Conservation (phyloP, 2,113 vertebrate species). For the Centropus bengalensis region DNA sequence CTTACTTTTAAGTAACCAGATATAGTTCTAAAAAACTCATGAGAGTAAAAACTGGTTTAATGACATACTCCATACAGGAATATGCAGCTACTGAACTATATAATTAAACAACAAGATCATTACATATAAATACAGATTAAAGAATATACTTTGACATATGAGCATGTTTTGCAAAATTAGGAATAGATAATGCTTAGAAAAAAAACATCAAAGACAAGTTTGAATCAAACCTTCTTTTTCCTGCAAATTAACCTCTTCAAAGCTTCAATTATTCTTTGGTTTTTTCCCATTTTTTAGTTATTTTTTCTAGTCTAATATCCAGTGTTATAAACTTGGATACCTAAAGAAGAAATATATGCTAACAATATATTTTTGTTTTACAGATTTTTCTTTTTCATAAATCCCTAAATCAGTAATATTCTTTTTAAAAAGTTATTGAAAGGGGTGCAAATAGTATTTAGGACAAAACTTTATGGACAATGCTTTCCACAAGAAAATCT, state of each 20-base stretch:
- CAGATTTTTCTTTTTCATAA: background rate
- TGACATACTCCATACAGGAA: background rate
- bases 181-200: background rate
- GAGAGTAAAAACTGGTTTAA: background rate
- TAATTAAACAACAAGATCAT: background rate
- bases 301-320: background rate
- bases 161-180: background rate
- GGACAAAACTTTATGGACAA: background rate
- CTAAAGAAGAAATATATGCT: background rate
- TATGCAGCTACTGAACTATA: background rate
- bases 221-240: background rate
- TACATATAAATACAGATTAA: background rate
- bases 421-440: background rate
- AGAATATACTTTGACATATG: background rate
- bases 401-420: background rate
- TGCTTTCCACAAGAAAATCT: background rate
- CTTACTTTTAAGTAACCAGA: background rate
- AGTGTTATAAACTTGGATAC: background rate
- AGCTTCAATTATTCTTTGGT: background rate
- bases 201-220: background rate
- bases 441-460: background rate
- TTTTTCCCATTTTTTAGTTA: background rate
- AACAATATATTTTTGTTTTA: background rate
- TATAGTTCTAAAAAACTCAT: background rate
- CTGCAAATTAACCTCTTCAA: background rate